Evolutionary conservation across 1,140 invertebrate genomes (phyloP).

Genomic region (Dinothrombium tinctorium): DNA sequence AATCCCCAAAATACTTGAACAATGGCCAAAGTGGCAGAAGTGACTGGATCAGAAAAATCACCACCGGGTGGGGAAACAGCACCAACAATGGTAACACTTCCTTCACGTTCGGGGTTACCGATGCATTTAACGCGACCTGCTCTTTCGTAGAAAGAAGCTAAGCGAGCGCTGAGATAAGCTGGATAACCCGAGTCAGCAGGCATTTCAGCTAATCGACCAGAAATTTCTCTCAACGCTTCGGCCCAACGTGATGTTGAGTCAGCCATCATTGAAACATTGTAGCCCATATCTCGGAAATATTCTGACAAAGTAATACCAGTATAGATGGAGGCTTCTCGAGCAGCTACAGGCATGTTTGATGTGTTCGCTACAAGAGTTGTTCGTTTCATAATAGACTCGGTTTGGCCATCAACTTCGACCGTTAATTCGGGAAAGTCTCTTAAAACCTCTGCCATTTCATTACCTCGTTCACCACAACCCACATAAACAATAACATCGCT

Average conservation of each 20-base stretch:
- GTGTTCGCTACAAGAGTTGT: conserved; percentile 97
- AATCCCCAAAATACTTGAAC: conserved; percentile 97
- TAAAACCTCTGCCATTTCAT: conserved; percentile 87
- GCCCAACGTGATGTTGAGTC: conserved; percentile 99
- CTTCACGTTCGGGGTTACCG: conserved; percentile 90
- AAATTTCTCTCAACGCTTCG: conserved; percentile 97
- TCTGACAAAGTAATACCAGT: conserved; percentile 95
- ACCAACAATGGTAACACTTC: conserved; percentile 96
- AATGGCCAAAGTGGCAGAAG: conserved; percentile 93
- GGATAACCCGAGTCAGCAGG: conserved; percentile 88
- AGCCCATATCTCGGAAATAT: conserved; percentile 97
- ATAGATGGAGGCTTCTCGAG: conserved; percentile 98
- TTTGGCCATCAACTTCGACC: conserved; percentile 76
- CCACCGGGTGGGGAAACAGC: conserved; percentile 98
- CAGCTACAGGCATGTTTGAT: conserved; percentile 99
- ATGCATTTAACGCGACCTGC: conserved; percentile 89
- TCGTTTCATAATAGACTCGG: conserved; percentile 98
- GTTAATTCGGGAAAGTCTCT: conserved; percentile 94
- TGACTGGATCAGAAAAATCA: conserved; percentile 99
- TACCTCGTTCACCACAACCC: conserved; percentile 75
- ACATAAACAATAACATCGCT: conserved; percentile 99
- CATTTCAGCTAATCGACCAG: conserved; percentile 99
- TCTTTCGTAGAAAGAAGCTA: conserved; percentile 98
- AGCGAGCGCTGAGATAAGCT: conserved; percentile 85
- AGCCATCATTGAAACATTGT: conserved; percentile 99